Base-by-base conservation (phyloP, 35 echinoderm and acorn worm species). In the Amphiura filiformis region DNA sequence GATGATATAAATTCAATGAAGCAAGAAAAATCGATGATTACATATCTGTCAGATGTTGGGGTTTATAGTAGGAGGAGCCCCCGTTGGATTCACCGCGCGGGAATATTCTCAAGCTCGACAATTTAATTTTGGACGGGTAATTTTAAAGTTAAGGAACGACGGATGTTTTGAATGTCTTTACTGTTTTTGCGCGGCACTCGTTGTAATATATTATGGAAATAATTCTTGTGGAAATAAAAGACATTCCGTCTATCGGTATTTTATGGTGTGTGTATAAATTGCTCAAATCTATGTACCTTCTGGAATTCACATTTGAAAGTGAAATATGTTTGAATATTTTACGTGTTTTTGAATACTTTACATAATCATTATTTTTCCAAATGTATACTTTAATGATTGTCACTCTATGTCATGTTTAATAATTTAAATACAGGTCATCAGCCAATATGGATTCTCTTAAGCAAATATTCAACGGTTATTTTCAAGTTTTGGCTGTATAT, bases 1-100 rank as follows among this genome's bases (percentile, higher is more conserved):
- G 61, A 70, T 70, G 26, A 70, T 70, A 70, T 70, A 70, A 70
- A 70, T 70, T 70, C 61, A 70, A 70, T 70, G 61, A 70, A 70
- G 61, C 61, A 15, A 30, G 7, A 70, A 70, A 70, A 70, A 70
- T 70, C 61, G 61, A 70, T 70, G 61, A 70, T 26, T 26, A 70
- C 61, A 70, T 70, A 70, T 18, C 61, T 70, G 61, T 30, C 61
- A 70, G 61, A 26, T 30, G 61, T 30, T 70, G 61, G 26, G 28
- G 28, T 70, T 70, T 70, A 13, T 23, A 26, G 26, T 70, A 70
- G 61, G 61, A 18, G 61, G 61, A 70, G 61, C 61, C 61, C 61
- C 61, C 61, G 26, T 70, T 30, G 61, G 61, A n/a, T 70, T 70
- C 28, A n/a, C 26, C 61, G 61, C 61, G 61, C 61, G 61, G 61